Evolutionary conservation across 1,140 invertebrate species (phyloP).

Genomic region (Diorhabda carinulata): DNA sequence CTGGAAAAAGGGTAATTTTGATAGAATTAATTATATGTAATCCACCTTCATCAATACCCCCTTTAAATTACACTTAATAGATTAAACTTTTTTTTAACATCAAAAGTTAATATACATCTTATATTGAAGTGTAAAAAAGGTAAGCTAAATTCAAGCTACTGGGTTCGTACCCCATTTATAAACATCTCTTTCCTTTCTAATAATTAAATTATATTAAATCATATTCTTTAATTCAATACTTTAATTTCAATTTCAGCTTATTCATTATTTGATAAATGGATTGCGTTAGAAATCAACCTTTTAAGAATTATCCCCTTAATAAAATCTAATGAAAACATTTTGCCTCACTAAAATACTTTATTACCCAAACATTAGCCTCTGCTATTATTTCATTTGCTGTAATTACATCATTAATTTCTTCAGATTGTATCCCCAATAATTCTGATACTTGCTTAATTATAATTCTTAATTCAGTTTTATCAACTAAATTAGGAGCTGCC

Average conservation of each 20-base stretch:
- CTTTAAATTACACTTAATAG: constrained; percentile 48
- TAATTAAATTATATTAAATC: constrained; percentile 49
- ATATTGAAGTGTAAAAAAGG: constrained; percentile 53
- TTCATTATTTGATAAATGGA: constrained; percentile 52
- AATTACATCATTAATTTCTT: constrained; percentile 46
- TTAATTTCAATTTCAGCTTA: constrained; percentile 51
- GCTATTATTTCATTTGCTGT: constrained; percentile 49
- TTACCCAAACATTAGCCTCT: constrained; percentile 51
- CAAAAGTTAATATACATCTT: constrained; percentile 54
- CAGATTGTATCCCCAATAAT: constrained; percentile 31
- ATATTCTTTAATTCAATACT: constrained; percentile 49
- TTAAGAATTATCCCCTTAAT: constrained; percentile 52
- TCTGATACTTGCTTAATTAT: constrained; percentile 33
- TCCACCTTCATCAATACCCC: not conserved
- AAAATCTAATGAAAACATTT: constrained; percentile 47
- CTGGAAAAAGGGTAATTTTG: constrained; percentile 45
- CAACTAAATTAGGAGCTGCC: constrained; percentile 50
- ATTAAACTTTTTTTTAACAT: constrained; percentile 54
- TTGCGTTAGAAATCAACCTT: constrained; percentile 56
- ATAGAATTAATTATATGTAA: constrained; percentile 52
- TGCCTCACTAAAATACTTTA: constrained; percentile 52
- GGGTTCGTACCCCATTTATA: constrained; percentile 52
- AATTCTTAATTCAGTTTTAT: constrained; percentile 42
- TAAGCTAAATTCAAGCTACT: constrained; percentile 51
- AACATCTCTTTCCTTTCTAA: constrained; percentile 51